Conservation (phyloP, 2,797 vertebrate genomes). For the Tiaroga cobitis region DNA sequence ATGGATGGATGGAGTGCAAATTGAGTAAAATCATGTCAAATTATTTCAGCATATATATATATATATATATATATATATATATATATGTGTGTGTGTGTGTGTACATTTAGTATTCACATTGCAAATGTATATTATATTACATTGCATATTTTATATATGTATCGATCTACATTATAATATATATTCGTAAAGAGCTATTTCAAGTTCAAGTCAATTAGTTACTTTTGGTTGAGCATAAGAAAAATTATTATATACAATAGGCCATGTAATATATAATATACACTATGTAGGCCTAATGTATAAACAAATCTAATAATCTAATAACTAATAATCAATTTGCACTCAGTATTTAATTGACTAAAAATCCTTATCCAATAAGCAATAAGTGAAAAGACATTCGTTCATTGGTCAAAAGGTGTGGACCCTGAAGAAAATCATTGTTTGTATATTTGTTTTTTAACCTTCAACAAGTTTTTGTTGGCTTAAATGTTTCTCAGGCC, state of each 20-base stretch:
- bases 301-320: not conserved
- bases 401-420: not conserved
- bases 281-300: not conserved
- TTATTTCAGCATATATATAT: not conserved
- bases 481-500: too few relatives aligned
- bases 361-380: not conserved
- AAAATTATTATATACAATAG: not conserved
- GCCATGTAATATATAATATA: not conserved
- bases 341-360: not conserved
- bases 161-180: not conserved
- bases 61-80: too few relatives aligned
- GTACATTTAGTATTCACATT: not conserved
- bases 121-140: not conserved
- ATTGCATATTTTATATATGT: not conserved
- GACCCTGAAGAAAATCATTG: too few relatives aligned
- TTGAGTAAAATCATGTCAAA: not conserved
- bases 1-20: not conserved
- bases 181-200: not conserved
- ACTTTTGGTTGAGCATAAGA: not conserved
- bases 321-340: too few relatives aligned
- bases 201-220: not conserved
- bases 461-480: too few relatives aligned
- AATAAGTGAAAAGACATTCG: not conserved
- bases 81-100: not conserved
- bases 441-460: too few relatives aligned